phyloP scores from a whole-genome alignment of 92 coral and sea anemone genomes.

The Phenganax marumi region DNA sequence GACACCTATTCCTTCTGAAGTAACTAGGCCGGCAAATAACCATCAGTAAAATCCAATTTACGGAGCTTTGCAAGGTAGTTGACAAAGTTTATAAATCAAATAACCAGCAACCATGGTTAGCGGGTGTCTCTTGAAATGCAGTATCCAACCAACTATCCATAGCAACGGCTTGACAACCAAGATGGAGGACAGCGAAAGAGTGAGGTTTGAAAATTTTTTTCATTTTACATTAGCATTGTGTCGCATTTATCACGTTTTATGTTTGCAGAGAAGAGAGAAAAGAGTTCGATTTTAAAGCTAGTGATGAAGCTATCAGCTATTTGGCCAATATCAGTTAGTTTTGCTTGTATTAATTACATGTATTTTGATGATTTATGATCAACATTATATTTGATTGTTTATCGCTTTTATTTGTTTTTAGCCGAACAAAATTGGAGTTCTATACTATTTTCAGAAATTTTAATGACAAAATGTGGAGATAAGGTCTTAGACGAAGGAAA shows the following conservation, averaged over 20 bases:
- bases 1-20: conserved; percentile 18
- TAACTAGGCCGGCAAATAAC: background rate
- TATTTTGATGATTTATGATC: background rate
- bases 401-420: background rate
- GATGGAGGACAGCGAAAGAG: conserved; percentile 31
- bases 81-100: too few species aligned
- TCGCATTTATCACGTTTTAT: background rate
- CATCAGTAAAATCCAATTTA: background rate
- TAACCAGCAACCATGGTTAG: background rate
- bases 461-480: conserved; percentile 11
- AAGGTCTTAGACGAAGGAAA: background rate
- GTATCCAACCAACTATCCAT: conserved; percentile 27
- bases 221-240: background rate
- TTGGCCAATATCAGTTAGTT: conserved; percentile 74
- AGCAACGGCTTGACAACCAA: conserved; percentile 24
- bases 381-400: background rate
- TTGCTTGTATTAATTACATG: background rate
- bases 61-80: background rate
- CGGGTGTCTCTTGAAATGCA: background rate
- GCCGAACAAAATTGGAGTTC: conserved; percentile 24
- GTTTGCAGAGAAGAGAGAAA: conserved; percentile 30
- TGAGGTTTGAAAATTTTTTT: conserved; percentile 7
- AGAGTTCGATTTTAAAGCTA: conserved; percentile 51
- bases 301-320: conserved; percentile 69
- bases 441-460: conserved; percentile 14